phyloP scores from a whole-genome alignment of 2,113 vertebrate species.

The Terrapene triunguis region DNA sequence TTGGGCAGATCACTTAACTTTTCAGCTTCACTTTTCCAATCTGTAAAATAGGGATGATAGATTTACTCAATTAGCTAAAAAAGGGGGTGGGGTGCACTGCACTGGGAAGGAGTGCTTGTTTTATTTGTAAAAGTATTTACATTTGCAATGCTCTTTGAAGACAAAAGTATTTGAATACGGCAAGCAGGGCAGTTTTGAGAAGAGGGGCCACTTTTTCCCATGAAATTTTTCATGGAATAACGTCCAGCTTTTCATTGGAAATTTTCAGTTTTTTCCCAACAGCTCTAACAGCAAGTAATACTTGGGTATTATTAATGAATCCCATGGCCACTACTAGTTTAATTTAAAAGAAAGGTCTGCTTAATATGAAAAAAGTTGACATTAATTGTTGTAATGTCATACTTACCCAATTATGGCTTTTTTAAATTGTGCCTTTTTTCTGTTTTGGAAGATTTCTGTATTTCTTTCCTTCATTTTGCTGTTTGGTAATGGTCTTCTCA shows the following conservation, averaged over 20 bases:
- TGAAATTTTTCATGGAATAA: background rate
- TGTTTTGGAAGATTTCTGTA: background rate
- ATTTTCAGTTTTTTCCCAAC: background rate
- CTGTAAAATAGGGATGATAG: background rate
- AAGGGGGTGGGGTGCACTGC: background rate
- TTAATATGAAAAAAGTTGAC: background rate
- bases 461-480: background rate
- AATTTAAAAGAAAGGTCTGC: background rate
- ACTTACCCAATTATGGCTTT: background rate
- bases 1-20: conserved; percentile 55
- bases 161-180: background rate
- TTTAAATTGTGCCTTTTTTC: background rate
- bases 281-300: background rate
- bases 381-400: background rate
- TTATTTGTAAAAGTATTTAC: conserved; percentile 7
- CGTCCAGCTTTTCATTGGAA: background rate
- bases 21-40: conserved; percentile 23
- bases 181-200: background rate
- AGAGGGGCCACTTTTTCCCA: background rate
- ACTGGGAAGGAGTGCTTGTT: background rate
- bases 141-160: background rate
- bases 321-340: background rate
- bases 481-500: background rate
- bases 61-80: conserved; percentile 31
- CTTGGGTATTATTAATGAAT: background rate